Evolutionary conservation across 2,797 vertebrate species (phyloP), one percentile per base, ranked within the genome.

Genomic region (Scomberomorus guttatus): DNA sequence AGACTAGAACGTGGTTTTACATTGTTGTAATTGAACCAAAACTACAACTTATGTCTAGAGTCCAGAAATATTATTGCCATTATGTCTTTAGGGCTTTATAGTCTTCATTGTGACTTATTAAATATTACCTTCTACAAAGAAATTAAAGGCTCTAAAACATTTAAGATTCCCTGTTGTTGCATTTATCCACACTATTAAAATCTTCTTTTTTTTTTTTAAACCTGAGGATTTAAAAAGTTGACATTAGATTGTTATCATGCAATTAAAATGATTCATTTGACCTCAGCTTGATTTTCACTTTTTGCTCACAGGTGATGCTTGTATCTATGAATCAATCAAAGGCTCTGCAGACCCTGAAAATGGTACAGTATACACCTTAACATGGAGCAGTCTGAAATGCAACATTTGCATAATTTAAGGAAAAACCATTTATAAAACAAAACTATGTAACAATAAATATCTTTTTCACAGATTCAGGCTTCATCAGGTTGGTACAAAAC

Each of bases 341-440:
- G 44, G 0, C 10, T 11, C 37, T 55, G 39, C 9, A 24, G 37
- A 48, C 4, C 0, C 22, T n/a, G 10, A 11, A 44, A 44, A 72
- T 18, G 70, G 70, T 72, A 32, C 13, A 4, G 60, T 39, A 54
- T 27, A 22, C 12, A 46, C 44, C 44, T n/a, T 42, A 17, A 1
- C 2, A 0, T 10, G 63, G 11, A 24, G 18, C 0, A 5, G 17
- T 29, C 25, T 1, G 55, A 60, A 34, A 34, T 34, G 0, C n/a
- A 65, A 48, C 0, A 22, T 55, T 13, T 37, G 22, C 13, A 46
- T 46, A 15, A 44, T 37, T 37, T 37, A 37, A 37, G 6, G 39
- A 18, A 50, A 12, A 51, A 25, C 6, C 24, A 1, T 59, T 70
- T 61, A 29, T 6, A 56, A 32, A 22, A n/a, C 7, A 56, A 37